Evolutionary conservation across 2,888 invertebrate species (phyloP).

Genomic region (Eristalis arbustorum): DNA sequence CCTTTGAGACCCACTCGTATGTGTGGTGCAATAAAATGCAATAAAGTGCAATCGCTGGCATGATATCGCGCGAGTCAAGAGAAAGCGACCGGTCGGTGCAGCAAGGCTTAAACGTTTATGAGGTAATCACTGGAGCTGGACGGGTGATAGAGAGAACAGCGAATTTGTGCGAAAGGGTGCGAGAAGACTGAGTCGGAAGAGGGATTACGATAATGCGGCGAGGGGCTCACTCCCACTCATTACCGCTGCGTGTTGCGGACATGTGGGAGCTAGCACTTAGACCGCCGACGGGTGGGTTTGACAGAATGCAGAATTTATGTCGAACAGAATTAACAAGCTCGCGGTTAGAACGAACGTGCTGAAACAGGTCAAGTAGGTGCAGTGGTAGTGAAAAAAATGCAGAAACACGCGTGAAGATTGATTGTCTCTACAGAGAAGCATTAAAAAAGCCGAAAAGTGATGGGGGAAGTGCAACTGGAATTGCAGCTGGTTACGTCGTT

Average conservation of each 20-base stretch:
- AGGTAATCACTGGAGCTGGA: slow-evolving; percentile 40
- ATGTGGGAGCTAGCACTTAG: slow-evolving; percentile 12
- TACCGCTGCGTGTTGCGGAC: slow-evolving; percentile 1
- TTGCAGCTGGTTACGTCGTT: neutral
- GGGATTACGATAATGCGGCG: slow-evolving; percentile 37
- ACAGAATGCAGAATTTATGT: slow-evolving; percentile 31
- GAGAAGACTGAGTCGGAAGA: slow-evolving; percentile 35
- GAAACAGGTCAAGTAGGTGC: slow-evolving; percentile 51
- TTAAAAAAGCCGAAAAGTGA: neutral
- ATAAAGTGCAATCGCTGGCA: slow-evolving; percentile 46
- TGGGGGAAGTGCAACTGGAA: neutral
- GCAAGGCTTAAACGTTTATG: slow-evolving; percentile 27
- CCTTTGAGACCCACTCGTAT: neutral
- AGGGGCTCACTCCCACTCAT: neutral
- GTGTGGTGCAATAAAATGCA: slow-evolving; percentile 37
- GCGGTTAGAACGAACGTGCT: neutral
- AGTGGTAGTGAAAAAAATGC: neutral
- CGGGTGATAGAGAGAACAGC: slow-evolving; percentile 45
- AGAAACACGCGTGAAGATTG: neutral
- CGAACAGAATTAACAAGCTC: slow-evolving; percentile 32
- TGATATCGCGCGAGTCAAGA: slow-evolving; percentile 3
- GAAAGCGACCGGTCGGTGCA: slow-evolving; percentile 3
- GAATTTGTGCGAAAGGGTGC: slow-evolving; percentile 53
- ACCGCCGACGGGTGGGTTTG: slow-evolving; percentile 3
- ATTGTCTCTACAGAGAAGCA: neutral